phyloP scores from a whole-genome alignment of 2,797 vertebrate genomes.

The Cirrhinus mrigala region DNA sequence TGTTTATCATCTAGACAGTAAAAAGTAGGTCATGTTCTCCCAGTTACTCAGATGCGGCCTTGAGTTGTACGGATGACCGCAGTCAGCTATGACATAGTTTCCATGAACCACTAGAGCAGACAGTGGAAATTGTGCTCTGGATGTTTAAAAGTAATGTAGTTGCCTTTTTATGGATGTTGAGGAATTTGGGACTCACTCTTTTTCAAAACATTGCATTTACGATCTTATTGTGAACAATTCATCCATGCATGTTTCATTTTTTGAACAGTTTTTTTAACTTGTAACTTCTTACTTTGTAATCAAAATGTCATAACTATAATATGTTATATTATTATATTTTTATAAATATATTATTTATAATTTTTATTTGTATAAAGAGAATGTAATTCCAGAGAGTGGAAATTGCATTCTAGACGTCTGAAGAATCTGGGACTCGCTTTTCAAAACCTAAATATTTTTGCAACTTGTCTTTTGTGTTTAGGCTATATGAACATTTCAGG shows the following conservation, averaged over 20 bases:
- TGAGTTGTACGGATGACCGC: slow-evolving; percentile 29
- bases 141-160: slow-evolving; percentile 15
- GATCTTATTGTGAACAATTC: not conserved
- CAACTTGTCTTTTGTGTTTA: not conserved
- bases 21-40: slow-evolving; percentile 55
- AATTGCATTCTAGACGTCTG: not conserved
- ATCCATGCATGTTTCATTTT: not conserved
- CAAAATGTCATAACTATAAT: not conserved
- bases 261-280: not conserved
- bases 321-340: not conserved
- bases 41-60: slow-evolving; percentile 6
- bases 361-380: not conserved
- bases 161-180: slow-evolving; percentile 11
- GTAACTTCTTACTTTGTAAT: not conserved
- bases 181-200: not conserved
- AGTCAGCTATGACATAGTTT: slow-evolving; percentile 54
- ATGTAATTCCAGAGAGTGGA: not conserved
- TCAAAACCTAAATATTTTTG: slow-evolving; percentile 14
- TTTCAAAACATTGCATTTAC: not conserved
- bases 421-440: not conserved
- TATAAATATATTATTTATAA: not conserved
- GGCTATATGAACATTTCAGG: slow-evolving; percentile 63
- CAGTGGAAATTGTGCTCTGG: slow-evolving; percentile 11
- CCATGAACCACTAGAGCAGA: slow-evolving; percentile 1
- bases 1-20: slow-evolving; percentile 26